A percentile compares a stretch with the other conserved stretches of the same genome.
Conservation (phyloP, 2,888 invertebrate genomes). For the Amorpha juglandis region DNA sequence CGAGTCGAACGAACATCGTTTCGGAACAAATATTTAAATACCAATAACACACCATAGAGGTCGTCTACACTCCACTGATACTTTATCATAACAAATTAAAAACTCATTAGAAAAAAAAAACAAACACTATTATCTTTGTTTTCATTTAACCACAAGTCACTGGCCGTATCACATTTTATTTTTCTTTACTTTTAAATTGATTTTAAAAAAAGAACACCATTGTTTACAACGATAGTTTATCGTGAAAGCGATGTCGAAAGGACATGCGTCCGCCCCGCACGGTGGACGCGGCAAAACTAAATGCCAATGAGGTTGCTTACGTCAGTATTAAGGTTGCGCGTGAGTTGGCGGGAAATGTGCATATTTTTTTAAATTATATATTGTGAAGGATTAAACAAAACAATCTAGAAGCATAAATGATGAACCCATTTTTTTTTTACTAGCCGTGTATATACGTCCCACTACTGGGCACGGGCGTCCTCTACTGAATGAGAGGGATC, state of each 20-base stretch:
- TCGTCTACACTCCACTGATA: background rate
- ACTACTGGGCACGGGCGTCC: no score
- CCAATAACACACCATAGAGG: background rate
- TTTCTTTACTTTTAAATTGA: background rate
- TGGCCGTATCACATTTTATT: background rate
- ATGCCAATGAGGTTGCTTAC: background rate
- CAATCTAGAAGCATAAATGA: no score
- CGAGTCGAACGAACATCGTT: background rate
- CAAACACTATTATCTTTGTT: background rate
- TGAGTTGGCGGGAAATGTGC: background rate
- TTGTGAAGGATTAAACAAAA: no score
- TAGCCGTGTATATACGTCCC: no score
- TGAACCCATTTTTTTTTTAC: no score
- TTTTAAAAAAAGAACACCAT: background rate
- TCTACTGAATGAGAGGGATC: no score
- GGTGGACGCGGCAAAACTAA: conserved; percentile 3
- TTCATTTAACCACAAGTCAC: background rate
- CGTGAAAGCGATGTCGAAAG: background rate
- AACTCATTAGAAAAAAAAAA: background rate
- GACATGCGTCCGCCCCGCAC: background rate
- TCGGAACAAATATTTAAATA: background rate
- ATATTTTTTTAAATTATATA: no score
- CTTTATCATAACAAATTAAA: background rate
- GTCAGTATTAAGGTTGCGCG: conserved; percentile 2
- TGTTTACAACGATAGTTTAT: background rate